Conservation (phyloP, 1,140 invertebrate species). For the Goniozus legneri region DNA sequence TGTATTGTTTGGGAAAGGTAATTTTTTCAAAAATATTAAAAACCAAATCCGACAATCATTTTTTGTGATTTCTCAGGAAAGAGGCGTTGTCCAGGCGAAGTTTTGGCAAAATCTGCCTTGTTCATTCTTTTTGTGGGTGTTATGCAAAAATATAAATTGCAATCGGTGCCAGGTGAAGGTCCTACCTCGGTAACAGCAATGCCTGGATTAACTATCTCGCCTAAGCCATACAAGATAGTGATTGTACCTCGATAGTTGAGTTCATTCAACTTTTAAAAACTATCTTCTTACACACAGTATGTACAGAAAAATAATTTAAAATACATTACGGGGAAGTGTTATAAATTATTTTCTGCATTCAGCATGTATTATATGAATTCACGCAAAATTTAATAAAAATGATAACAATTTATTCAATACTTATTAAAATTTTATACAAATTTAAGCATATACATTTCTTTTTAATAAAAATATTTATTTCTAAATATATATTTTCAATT, state of each 20-base stretch:
- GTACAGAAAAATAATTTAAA: not conserved
- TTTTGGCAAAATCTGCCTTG: conserved; percentile 56
- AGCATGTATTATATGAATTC: no score
- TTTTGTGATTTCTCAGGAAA: conserved; percentile 52
- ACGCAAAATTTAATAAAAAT: not conserved
- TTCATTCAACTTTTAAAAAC: conserved; percentile 24
- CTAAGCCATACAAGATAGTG: conserved; percentile 47
- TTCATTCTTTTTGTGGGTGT: conserved; percentile 57
- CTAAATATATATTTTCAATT: no score
- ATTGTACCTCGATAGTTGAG: conserved; percentile 9
- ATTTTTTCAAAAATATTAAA: no score
- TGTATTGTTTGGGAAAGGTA: conserved; percentile 69
- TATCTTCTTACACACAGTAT: not conserved
- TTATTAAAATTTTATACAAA: conserved; percentile 4
- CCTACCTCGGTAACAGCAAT: conserved; percentile 44
- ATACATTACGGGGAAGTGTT: no score
- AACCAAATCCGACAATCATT: conserved; percentile 7
- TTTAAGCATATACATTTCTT: conserved; percentile 1
- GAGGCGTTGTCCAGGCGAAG: conserved; percentile 63
- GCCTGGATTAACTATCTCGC: conserved; percentile 56
- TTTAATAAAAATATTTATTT: not conserved
- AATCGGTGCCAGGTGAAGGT: conserved; percentile 35
- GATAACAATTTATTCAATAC: not conserved
- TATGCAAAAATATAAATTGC: conserved; percentile 55
- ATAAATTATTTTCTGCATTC: no score